Evolutionary conservation across 2,888 invertebrate genomes (phyloP), one percentile per base, ranked within the genome.

Genomic region (Dioctria rufipes): DNA sequence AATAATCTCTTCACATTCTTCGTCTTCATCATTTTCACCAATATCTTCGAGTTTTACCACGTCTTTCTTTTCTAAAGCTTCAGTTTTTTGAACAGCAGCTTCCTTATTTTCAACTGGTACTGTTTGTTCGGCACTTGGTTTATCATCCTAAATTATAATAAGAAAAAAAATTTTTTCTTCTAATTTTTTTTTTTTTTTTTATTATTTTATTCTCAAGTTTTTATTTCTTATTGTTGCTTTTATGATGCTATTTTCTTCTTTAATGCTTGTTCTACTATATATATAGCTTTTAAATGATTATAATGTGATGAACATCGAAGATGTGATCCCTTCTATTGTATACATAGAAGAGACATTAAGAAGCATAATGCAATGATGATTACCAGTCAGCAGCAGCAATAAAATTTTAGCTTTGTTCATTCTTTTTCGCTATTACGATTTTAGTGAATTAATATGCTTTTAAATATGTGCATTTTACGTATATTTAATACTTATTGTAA

Each of bases 21-120:
- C 67, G 0, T 58, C 60, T 60, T 80, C 80, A 49, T 63, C 80
- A 49, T 80, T 73, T 61, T 80, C 81, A 54, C 43, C 80, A 60
- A 65, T 67, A 51, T 79, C 79, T 67, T 67, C 60, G 42, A 63
- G 42, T 77, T 49, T 49, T 25, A 77, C 63, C n/a, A 78, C 78
- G 51, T 65, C 80, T 9, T 71, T 61, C 49, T 63, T 71, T 46
- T 67, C 65, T 40, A 63, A 60, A 61, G 49, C 71, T 54, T 69
- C 67, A 25, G 51, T 11, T 4, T 60, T 67, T 46, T 69, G 43
- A 9, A 37, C 40, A 49, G 49, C 11, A 39, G 8, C 25, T 37
- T 67, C 79, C 37, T 58, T 39, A 73, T 58, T 73, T 42, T 40
- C 43, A 5, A 9, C 73, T 58, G 58, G 42, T 13, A 5, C 73